phyloP scores from a whole-genome alignment of 1,140 invertebrate species.

The Drosophila bocki region DNA sequence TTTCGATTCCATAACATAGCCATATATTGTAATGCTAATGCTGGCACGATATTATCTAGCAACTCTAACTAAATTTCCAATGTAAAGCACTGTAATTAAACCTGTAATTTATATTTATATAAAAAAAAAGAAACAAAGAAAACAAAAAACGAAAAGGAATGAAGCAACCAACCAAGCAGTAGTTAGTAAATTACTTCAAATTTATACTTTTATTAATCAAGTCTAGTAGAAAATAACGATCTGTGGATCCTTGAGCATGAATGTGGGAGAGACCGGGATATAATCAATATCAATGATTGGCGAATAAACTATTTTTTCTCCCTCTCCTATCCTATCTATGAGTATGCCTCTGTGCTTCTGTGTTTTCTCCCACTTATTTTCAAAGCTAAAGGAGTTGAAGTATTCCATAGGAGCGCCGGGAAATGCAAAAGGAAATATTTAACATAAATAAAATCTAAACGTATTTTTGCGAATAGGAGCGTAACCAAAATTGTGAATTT shows the following conservation, averaged over 20 bases:
- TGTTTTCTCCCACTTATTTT: constrained; percentile 35
- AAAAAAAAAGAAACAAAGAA: constrained; percentile 9
- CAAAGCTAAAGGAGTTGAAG: constrained; percentile 23
- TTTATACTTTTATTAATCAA: constrained; percentile 64
- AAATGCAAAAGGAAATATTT: constrained; percentile 29
- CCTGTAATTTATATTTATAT: constrained; percentile 51
- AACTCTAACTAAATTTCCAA: constrained; percentile 49
- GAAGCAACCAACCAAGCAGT: constrained; percentile 52
- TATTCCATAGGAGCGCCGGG: constrained; percentile 54
- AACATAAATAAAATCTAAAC: constrained; percentile 20
- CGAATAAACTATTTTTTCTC: constrained; percentile 4
- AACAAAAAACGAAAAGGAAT: constrained; percentile 1
- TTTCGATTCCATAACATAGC: constrained; percentile 59
- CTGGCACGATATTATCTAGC: constrained; percentile 62
- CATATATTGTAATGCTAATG: constrained; percentile 50
- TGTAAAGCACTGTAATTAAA: constrained; percentile 60
- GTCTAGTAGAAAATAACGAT: constrained; percentile 24
- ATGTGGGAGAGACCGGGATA: constrained; percentile 12
- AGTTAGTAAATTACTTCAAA: constrained; percentile 77
- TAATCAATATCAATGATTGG: constrained; percentile 25
- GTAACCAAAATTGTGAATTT: constrained; percentile 77
- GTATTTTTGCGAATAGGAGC: constrained; percentile 58
- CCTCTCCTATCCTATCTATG: constrained; percentile 17
- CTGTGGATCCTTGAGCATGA: constrained; percentile 13
- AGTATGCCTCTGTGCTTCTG: constrained; percentile 22